Evolutionary conservation across 1,140 invertebrate genomes (phyloP).

Genomic region (Lepidurus apus): DNA sequence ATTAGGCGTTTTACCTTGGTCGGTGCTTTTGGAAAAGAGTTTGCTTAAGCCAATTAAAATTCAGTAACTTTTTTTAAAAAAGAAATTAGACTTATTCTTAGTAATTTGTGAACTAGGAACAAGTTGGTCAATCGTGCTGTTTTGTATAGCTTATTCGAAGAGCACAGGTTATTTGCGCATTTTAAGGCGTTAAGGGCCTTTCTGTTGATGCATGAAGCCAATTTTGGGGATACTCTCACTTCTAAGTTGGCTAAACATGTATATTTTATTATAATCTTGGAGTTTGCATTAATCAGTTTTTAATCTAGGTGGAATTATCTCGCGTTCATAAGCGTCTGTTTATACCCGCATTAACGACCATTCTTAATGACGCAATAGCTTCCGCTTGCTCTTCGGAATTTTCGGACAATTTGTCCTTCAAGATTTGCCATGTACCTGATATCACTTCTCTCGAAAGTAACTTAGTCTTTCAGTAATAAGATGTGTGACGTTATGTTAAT

Average conservation of each 20-base stretch:
- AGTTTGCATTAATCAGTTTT: no score
- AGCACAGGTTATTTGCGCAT: neutral
- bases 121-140: neutral
- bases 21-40: neutral
- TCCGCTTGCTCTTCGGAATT: conserved; percentile 1
- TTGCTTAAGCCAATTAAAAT: neutral
- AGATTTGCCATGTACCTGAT: neutral
- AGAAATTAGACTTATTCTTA: neutral
- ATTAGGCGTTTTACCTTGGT: neutral
- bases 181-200: neutral
- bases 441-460: neutral
- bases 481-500: no score
- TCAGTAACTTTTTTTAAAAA: neutral
- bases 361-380: neutral
- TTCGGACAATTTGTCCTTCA: neutral
- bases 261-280: neutral
- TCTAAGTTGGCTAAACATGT: neutral
- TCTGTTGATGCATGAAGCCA: neutral
- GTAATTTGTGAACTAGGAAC: neutral
- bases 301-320: neutral
- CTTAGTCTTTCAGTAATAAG: neutral
- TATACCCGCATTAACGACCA: neutral
- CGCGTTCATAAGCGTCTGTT: neutral
- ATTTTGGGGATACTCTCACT: neutral
- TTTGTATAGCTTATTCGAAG: neutral